phyloP scores from a whole-genome alignment of 2,888 invertebrate species.

The Latrodectus elegans region DNA sequence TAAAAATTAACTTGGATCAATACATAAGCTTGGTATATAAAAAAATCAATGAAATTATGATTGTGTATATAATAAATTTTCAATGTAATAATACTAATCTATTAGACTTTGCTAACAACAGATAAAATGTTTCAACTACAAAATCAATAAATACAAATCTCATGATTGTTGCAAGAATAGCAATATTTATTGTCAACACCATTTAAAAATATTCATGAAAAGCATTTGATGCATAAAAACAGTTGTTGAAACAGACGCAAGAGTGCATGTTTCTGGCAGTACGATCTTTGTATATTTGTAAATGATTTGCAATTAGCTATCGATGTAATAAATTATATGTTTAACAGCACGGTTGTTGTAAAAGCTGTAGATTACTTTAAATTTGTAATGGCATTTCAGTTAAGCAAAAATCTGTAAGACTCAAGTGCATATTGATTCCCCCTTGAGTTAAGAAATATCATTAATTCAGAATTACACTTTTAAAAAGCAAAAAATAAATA shows the following conservation, averaged over 20 bases:
- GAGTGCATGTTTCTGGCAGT: slow-evolving; percentile 6
- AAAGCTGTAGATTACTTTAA: slow-evolving; percentile 15
- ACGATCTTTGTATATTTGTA: slow-evolving; percentile 62
- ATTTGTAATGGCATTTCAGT: slow-evolving; percentile 22
- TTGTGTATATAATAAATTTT: too few species aligned
- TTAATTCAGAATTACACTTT: too few species aligned
- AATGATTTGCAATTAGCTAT: slow-evolving; percentile 44
- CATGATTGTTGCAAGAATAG: not conserved
- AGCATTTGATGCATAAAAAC: too few species aligned
- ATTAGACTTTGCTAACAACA: too few species aligned
- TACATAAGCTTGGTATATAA: too few species aligned
- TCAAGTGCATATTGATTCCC: too few species aligned
- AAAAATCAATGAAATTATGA: too few species aligned
- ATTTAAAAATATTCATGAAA: not conserved
- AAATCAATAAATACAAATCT: not conserved
- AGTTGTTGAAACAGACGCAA: not conserved
- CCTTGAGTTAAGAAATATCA: too few species aligned
- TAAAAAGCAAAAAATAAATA: too few species aligned
- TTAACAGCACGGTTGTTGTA: slow-evolving; percentile 37
- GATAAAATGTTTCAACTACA: too few species aligned
- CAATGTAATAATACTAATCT: too few species aligned
- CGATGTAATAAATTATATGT: slow-evolving; percentile 53
- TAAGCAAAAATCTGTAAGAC: not conserved
- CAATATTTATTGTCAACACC: not conserved
- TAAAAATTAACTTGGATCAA: too few species aligned